Base-by-base conservation (phyloP, 2,888 invertebrate species). In the Harpalus rufipes region DNA sequence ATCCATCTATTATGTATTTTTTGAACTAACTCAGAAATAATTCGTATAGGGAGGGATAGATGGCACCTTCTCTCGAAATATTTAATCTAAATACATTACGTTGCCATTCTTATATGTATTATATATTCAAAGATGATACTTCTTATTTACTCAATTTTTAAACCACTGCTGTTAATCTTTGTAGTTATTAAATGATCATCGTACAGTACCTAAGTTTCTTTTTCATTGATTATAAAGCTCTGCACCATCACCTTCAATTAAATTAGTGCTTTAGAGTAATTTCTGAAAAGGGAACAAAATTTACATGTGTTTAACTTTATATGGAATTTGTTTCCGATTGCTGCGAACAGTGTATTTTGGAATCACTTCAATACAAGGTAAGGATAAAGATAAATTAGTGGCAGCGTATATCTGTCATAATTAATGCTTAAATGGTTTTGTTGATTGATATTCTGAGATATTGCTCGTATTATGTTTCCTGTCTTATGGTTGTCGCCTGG, bases 291-390 rank as follows among this genome's bases (percentile, higher is more conserved):
- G 72, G 51, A 72, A 83, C 83, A 80, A 78, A 85, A 83, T 85
- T 84, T 83, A 74, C 59, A 79, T 72, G 58, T 83, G 79, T 81
- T 85, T 86, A 85, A 85, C 85, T 84, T 91, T 91, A 89, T 91
- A 92, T 93, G 92, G 93, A 91, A 92, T 94, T 94, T 92, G 90
- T 94, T 93, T 93, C 92, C 93, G 94, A 94, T 93, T 94, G 95
- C 95, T 95, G 95, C 95, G 91, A 91, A 93, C 96, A 98, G 97
- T 97, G 96, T 97, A 94, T 97, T 97, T 96, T 97, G 97, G 98
- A 97, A 97, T 95, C 97, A 97, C 96, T 97, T 98, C 96, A 97
- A 97, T 93, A 96, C 97, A 94, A 97, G 98, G 98, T 98, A 97
- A 97, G 97, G 94, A 91, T 90, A 32, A 32, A 85, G 86, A 86